Base-by-base conservation (phyloP, 2,113 vertebrate species). In the Apteryx owenii region DNA sequence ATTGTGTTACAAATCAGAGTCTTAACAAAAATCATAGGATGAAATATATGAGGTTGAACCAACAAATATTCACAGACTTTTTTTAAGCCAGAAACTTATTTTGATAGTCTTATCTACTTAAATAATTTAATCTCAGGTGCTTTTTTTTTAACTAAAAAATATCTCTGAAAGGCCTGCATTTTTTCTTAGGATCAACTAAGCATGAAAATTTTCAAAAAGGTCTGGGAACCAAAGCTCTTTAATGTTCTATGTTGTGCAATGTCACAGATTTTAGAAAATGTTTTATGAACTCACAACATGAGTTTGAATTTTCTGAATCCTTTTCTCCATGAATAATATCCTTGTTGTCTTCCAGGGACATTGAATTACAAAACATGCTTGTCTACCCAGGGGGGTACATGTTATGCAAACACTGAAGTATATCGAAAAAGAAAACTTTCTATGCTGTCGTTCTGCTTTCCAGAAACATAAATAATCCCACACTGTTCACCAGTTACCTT, bases 161-260 rank as follows among this genome's bases (percentile, higher is more conserved):
- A 25, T 20, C n/a, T 58, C 10, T 72, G 81, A 21, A 72, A 77
- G 17, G 2, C 7, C 14, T 62, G 28, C 18, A 25, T 3, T 42
- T 54, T 84, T 26, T 4, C 8, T 2, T 9, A 5, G 25, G 2
- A 12, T 88, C 36, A 85, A 7, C 16, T 77, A 80, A n/a, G 7
- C 72, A 87, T 92, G 61, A 93, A 90, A 87, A 1, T 91, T 93
- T 75, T 91, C 42, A 85, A 31, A 95, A 94, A 80, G 11, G 46
- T 83, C 76, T 88, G 17, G 6, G 46, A 80, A 68, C 0, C 0
- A 93, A 60, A 85, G 17, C 3, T 60, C 23, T 87, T 81, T 78
- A 85, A 58, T 46, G 54, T 60, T 83, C 66, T 64, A 13, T 58
- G 58, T 58, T 89, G 89, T 88, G 75, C 33, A 88, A 95, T 91